Conservation (phyloP, 2,888 invertebrate genomes). For the Torymus texanus region DNA sequence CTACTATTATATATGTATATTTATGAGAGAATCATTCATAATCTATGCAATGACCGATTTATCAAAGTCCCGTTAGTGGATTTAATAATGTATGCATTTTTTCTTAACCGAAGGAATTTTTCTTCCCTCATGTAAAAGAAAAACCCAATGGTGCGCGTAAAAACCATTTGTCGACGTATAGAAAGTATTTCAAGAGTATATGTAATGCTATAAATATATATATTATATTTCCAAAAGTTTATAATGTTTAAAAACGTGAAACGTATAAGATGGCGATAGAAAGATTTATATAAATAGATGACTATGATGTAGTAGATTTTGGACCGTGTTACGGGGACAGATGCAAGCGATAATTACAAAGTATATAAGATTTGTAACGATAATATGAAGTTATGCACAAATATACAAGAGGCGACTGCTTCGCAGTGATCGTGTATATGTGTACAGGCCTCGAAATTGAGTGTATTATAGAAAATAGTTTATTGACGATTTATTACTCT, state of each 20-base stretch:
- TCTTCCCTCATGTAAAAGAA: constrained; percentile 22
- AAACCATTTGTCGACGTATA: constrained; percentile 56
- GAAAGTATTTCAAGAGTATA: constrained; percentile 55
- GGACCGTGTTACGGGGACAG: constrained; percentile 35
- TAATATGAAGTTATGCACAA: constrained; percentile 48
- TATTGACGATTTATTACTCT: constrained; percentile 56
- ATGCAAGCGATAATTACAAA: constrained; percentile 38
- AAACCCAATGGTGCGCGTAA: constrained; percentile 67
- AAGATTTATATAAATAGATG: constrained; percentile 38
- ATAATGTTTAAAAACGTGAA: constrained; percentile 43
- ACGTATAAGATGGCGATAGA: constrained; percentile 12
- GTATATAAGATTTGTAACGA: constrained; percentile 37
- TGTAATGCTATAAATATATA: constrained; percentile 22
- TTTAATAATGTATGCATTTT: constrained; percentile 47
- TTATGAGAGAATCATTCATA: constrained; percentile 21
- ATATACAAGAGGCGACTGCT: constrained; percentile 56
- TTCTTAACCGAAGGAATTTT: constrained; percentile 28
- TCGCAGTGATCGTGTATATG: constrained; percentile 59
- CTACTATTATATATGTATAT: constrained; percentile 25
- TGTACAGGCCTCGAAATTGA: constrained; percentile 63
- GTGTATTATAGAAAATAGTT: constrained; percentile 65
- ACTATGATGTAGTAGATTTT: constrained; percentile 24
- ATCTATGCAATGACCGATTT: constrained; percentile 1
- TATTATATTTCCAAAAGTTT: constrained; percentile 51
- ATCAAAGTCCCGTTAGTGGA: constrained; percentile 19